A percentile compares a stretch with the other conserved stretches of the same genome.
Conservation (phyloP, 2,113 vertebrate genomes). For the Riparia riparia region DNA sequence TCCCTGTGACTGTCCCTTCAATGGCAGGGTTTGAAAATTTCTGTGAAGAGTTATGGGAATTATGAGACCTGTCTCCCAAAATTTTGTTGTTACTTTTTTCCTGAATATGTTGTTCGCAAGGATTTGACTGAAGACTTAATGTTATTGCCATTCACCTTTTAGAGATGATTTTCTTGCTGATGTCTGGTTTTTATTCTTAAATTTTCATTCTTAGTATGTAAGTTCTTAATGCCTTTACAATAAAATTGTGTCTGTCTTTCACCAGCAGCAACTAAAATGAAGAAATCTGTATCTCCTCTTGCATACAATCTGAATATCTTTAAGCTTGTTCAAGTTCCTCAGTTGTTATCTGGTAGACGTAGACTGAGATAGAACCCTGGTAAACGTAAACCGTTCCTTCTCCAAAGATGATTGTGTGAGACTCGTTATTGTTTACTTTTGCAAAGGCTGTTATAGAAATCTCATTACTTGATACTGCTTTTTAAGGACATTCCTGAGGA, state of each 20-base stretch:
- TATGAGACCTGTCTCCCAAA: background rate
- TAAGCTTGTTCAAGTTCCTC: background rate
- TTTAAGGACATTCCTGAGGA: background rate
- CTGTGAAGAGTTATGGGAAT: background rate
- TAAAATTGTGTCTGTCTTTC: background rate
- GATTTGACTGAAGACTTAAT: background rate
- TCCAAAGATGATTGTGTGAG: background rate
- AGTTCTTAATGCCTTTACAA: background rate
- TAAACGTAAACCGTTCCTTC: background rate
- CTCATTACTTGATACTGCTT: background rate
- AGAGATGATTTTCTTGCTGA: background rate
- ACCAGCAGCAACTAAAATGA: background rate
- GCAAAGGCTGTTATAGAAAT: background rate
- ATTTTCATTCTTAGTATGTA: background rate
- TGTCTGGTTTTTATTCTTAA: background rate
- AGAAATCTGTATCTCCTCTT: background rate
- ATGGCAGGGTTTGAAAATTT: background rate
- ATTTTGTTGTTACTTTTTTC: background rate
- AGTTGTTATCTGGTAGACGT: background rate
- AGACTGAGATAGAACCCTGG: background rate
- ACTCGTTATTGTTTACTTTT: background rate
- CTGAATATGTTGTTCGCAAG: background rate
- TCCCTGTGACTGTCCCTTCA: background rate
- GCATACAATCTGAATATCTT: background rate
- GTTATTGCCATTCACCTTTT: background rate